Percentiles rank a stretch among this genome's conserved stretches.
Evolutionary conservation across 2,888 invertebrate species (phyloP).

Genomic region (Cephalotes varians): DNA sequence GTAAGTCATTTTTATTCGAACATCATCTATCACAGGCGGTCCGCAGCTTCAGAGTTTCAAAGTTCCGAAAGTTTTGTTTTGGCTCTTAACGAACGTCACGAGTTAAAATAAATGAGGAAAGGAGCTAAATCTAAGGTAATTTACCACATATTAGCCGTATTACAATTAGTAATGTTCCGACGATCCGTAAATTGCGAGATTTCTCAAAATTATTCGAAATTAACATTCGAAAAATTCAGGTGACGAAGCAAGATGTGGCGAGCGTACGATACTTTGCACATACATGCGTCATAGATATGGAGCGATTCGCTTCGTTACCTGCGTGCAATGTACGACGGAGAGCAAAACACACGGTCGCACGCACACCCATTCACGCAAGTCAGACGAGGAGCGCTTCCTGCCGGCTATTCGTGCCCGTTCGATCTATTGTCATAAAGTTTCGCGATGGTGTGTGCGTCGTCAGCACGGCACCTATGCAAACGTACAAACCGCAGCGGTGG

Average conservation of each 20-base stretch:
- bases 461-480: neutral
- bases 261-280: neutral
- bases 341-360: conserved; percentile 62
- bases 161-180: neutral
- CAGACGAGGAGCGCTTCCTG: conserved; percentile 81
- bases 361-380: conserved; percentile 77
- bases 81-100: neutral
- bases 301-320: conserved; percentile 77
- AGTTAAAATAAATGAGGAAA: neutral
- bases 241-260: conserved; percentile 1
- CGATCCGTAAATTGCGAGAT: neutral
- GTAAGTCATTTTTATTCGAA: conserved; percentile 4
- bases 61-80: neutral
- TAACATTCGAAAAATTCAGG: neutral
- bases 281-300: conserved; percentile 23
- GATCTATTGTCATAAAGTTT: conserved; percentile 76
- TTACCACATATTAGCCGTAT: neutral
- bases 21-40: neutral
- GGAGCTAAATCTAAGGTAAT: neutral
- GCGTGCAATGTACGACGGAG: conserved; percentile 65
- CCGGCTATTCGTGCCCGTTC: conserved; percentile 76
- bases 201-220: neutral
- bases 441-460: conserved; percentile 51
- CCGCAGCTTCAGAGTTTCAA: neutral
- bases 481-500: neutral